Evolutionary conservation across 2,797 vertebrate genomes (phyloP), one percentile per base, ranked within the genome.

Genomic region (Enteromius radiatus): DNA sequence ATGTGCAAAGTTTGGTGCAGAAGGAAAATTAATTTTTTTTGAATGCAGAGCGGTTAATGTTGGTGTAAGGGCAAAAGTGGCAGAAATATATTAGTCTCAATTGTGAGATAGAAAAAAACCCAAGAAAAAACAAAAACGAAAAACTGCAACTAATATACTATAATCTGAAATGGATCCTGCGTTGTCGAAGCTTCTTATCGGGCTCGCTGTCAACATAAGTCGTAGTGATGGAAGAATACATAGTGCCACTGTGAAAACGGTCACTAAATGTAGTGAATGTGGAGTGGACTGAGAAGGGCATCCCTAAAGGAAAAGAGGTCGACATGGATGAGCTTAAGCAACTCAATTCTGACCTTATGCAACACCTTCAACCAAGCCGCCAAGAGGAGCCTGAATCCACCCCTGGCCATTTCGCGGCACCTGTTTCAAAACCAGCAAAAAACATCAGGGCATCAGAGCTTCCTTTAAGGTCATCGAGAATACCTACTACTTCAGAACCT

Each of bases 151-250:
- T 31, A 64, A 2, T n/a, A 41, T 33, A 63, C 12, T 14, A 36
- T 15, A 3, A 12, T 36, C 3, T 5, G 3, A 83, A 73, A 95
- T 95, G 95, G 92, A 95, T 59, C 49, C 36, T 1, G 65, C 17
- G 11, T 38, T 91, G 33, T 87, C 86, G 17, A 89, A 86, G 11
- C 43, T 91, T 64, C 89, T 95, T 0, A 54, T 93, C 26, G 95
- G 94, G 26, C 78, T 93, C 0, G 86, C 91, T 12, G 85, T 96
- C 1, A 89, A 94, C 75, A 95, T 96, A 28, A 89, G 91, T 63
- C 93, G 95, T 26, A 96, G 94, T 76, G 93, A 96, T 77, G 98
- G 98, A 1, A 87, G 94, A 79, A 88, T 98, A 31, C 97, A 98
- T 0, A 88, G 78, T 17, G 97, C 98, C 0, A 93, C 36, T 0